A percentile compares a stretch with the other conserved stretches of the same genome.
Conservation (phyloP, 2,113 vertebrate genomes). For the Thinocorus orbignyianus region DNA sequence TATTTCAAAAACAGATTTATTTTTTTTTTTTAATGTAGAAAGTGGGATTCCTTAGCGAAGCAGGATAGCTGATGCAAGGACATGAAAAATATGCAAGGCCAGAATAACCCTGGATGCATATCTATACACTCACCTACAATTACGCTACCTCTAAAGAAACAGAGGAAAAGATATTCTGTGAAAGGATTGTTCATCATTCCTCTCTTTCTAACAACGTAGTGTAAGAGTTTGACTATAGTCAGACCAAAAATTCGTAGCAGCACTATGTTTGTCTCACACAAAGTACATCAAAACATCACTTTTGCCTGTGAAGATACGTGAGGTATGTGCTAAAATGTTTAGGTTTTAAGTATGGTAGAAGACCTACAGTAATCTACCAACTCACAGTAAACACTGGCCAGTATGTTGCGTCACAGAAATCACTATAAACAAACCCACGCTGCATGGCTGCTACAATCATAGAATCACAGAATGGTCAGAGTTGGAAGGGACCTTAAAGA, state of each 20-base stretch:
- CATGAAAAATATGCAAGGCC: not conserved
- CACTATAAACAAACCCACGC: not conserved
- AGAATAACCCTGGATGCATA: not conserved
- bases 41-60: not conserved
- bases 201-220: constrained; percentile 30
- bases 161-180: not conserved
- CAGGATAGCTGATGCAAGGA: not conserved
- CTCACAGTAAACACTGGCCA: not conserved
- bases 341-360: not conserved
- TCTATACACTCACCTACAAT: not conserved
- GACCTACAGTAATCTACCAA: not conserved
- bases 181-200: not conserved
- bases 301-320: not conserved
- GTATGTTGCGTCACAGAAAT: not conserved
- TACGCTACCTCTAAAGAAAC: not conserved
- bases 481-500: too few species aligned
- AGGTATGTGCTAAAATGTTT: not conserved
- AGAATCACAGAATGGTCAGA: too few species aligned
- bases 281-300: not conserved
- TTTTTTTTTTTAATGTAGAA: not conserved
- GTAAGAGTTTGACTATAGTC: constrained; percentile 43
- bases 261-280: not conserved
- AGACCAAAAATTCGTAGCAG: not conserved
- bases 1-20: not conserved
- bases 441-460: too few species aligned